phyloP scores from a whole-genome alignment of 2,113 vertebrate genomes.

The Silurus asotus region DNA sequence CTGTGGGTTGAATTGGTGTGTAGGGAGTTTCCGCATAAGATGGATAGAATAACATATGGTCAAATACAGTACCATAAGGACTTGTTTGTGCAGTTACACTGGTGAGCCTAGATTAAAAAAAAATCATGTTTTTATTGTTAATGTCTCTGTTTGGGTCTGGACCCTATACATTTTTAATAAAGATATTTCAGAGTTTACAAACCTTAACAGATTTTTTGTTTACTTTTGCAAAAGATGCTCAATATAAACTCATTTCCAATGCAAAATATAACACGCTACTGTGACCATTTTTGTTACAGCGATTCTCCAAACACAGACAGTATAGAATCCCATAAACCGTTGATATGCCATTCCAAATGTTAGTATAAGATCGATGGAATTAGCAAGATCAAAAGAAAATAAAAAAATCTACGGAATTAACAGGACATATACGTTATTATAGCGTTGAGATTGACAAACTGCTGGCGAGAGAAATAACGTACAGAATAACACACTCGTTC shows the following conservation, averaged over 20 bases:
- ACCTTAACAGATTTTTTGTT: not conserved
- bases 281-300: not conserved
- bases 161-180: not conserved
- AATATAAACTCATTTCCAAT: not conserved
- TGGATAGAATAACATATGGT: slow-evolving; percentile 3
- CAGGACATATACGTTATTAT: slow-evolving; percentile 54
- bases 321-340: not conserved
- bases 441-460: slow-evolving; percentile 20
- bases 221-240: too few species aligned
- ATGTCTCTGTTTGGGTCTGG: not conserved
- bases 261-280: not conserved
- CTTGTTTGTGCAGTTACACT: not conserved
- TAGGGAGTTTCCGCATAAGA: slow-evolving; percentile 22
- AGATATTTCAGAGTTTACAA: not conserved
- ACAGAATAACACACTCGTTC: not conserved
- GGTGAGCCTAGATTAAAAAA: not conserved
- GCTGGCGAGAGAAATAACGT: not conserved
- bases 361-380: not conserved
- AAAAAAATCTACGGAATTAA: not conserved
- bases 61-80: slow-evolving; percentile 21
- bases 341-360: not conserved
- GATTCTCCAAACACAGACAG: not conserved
- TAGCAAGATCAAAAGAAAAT: too few species aligned
- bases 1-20: slow-evolving; percentile 67
- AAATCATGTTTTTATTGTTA: not conserved